Base-by-base conservation (phyloP, 1,140 invertebrate species). In the Carcinoscorpius rotundicauda region DNA sequence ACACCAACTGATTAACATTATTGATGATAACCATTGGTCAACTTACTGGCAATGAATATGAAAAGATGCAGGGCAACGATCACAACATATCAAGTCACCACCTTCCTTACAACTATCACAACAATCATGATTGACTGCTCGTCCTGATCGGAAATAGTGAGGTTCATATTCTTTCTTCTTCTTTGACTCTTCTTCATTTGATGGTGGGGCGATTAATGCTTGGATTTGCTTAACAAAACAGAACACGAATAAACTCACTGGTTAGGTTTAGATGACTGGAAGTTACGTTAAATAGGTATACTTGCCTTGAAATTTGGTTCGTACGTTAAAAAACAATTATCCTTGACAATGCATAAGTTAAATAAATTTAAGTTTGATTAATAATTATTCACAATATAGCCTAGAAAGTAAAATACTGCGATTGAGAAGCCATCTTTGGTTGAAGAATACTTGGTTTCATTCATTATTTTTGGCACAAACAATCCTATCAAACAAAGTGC, bases 21-120 rank as follows among this genome's bases (percentile, higher is more conserved):
- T 29, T 29, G 29, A 29, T 29, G 29, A 29, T 29, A 29, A 2
- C 29, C 29, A 29, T 29, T 29, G 29, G 29, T 9, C 52, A 67
- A 83, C 87, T 85, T 80, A 94, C 90, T 96, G 91, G 84, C 93
- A 97, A 62, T 86, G 83, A 58, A 96, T 80, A 79, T 97, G 94
- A 79, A 97, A 97, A 53, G 93, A 93, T 52, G 91, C 89, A 52
- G 93, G 92, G 75, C 94, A 97, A 68, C 86, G 85, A 75, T 97
- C 93, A 77, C 95, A 97, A 75, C 93, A 97, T 61, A 97, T 85
- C n/a, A 97, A 78, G 77, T 95, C 90, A 51, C 93, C 93, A 55
- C 92, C 93, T 81, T 96, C 93, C 69, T 87, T 83, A 75, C 91
- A 94, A 58, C 87, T 87, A 78, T 96, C 92, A 76, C 93, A 97